Percentiles rank a stretch among this genome's conserved stretches.
These are phyloP conservation scores for Macheiramphus alcinus DNA, from an alignment of 2,113 vertebrate genomes.

Conservation along the genomic window DNA sequence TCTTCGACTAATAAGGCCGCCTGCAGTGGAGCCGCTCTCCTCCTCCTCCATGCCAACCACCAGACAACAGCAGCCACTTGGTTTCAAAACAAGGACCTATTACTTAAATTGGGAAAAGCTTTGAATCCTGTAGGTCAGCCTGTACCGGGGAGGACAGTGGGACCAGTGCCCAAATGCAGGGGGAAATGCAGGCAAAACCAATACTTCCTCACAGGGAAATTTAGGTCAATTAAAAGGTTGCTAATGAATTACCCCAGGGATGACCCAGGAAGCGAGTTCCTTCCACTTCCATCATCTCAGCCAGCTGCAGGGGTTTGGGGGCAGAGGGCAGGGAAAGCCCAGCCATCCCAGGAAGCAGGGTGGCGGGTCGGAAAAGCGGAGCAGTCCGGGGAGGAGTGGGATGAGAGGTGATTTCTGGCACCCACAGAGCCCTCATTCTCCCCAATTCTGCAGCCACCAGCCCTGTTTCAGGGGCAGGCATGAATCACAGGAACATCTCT, in stretches of 20 bases:
- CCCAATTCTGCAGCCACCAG: neutral
- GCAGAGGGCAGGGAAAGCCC: neutral
- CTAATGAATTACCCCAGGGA: neutral
- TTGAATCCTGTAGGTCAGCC: constrained; percentile 30
- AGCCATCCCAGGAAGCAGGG: neutral
- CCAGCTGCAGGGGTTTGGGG: accelerated
- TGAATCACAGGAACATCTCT: neutral
- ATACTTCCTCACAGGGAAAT: neutral
- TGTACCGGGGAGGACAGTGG: neutral
- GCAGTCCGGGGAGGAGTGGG: accelerated
- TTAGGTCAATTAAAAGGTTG: neutral
- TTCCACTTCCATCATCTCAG: neutral
- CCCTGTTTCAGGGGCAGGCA: neutral
- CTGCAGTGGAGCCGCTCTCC: neutral
- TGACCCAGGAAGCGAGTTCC: neutral
- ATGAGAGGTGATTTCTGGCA: neutral
- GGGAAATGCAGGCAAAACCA: neutral
- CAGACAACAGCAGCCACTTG: constrained; percentile 35
- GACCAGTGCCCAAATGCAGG: neutral
- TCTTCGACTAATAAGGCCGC: constrained; percentile 77
- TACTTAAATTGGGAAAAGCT: constrained; percentile 70
- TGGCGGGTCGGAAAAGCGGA: neutral
- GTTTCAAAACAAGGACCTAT: constrained; percentile 65
- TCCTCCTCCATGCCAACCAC: constrained; percentile 54
- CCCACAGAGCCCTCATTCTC: neutral